phyloP scores from a whole-genome alignment of 2,888 invertebrate genomes.

The Drosophila koepferae region DNA sequence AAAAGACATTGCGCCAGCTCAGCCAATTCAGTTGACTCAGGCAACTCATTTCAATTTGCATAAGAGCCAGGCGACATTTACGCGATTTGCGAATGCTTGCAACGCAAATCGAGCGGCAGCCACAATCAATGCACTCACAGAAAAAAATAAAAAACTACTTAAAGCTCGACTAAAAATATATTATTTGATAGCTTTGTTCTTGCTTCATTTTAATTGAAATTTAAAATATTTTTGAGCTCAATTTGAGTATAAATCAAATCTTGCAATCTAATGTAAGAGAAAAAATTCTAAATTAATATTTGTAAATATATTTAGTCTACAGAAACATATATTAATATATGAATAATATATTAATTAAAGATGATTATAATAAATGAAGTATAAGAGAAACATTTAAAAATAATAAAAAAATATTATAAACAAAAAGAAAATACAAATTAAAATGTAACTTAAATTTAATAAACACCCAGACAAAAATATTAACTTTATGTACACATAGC shows the following conservation, averaged over 20 bases:
- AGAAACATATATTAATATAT: too few relatives aligned
- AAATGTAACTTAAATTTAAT: neutral
- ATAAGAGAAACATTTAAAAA: too few relatives aligned
- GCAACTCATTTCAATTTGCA: constrained; percentile 77
- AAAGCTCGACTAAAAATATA: neutral
- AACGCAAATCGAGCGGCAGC: constrained; percentile 26
- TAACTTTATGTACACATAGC: neutral
- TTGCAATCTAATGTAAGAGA: too few relatives aligned
- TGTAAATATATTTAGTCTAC: too few relatives aligned
- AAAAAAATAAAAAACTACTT: neutral
- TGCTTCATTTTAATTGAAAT: too few relatives aligned
- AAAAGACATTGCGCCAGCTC: constrained; percentile 68
- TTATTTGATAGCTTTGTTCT: too few relatives aligned
- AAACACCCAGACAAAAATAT: neutral
- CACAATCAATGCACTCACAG: constrained; percentile 11
- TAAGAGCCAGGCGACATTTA: constrained; percentile 61
- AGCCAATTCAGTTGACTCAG: constrained; percentile 33
- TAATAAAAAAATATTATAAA: too few relatives aligned
- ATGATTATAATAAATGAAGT: too few relatives aligned
- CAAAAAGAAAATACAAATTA: neutral
- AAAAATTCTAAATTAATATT: too few relatives aligned
- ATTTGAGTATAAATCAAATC: too few relatives aligned
- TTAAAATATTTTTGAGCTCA: too few relatives aligned
- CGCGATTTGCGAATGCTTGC: constrained; percentile 33
- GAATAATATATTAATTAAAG: too few relatives aligned